Percentiles rank a stretch among this genome's conserved stretches.
These are phyloP conservation scores for Rhabdornis inornatus DNA, from an alignment of 2,113 vertebrate species.

Conservation along the genomic window DNA sequence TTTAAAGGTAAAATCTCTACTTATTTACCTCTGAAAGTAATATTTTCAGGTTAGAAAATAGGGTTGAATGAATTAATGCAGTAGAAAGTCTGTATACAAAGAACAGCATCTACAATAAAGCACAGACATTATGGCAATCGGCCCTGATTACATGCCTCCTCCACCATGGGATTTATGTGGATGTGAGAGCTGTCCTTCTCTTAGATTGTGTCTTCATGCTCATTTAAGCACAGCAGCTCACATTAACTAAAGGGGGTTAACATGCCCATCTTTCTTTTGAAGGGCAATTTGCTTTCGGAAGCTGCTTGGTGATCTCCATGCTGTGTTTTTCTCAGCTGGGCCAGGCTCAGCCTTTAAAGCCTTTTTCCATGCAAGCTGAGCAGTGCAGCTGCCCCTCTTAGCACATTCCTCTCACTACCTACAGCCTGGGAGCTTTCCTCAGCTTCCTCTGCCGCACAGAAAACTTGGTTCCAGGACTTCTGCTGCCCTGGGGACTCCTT, in stretches of 20 bases:
- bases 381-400: not conserved
- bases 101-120: not conserved
- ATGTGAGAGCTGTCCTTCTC: not conserved
- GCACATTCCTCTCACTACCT: not conserved
- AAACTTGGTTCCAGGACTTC: not conserved
- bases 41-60: not conserved
- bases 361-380: not conserved
- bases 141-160: not conserved
- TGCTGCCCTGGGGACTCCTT: not conserved
- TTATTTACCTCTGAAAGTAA: not conserved
- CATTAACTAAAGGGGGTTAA: not conserved
- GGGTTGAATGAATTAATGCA: not conserved
- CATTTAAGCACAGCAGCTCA: slow-evolving; percentile 2
- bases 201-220: not conserved
- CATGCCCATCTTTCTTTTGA: not conserved
- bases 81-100: not conserved
- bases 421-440: not conserved
- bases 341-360: not conserved
- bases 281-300: not conserved
- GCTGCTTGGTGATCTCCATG: not conserved
- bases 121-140: not conserved
- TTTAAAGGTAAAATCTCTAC: not conserved
- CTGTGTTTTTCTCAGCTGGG: not conserved
- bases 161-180: not conserved
- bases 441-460: not conserved